Evolutionary conservation across 1,140 invertebrate species (phyloP).

Genomic region (Nasonia longicornis): DNA sequence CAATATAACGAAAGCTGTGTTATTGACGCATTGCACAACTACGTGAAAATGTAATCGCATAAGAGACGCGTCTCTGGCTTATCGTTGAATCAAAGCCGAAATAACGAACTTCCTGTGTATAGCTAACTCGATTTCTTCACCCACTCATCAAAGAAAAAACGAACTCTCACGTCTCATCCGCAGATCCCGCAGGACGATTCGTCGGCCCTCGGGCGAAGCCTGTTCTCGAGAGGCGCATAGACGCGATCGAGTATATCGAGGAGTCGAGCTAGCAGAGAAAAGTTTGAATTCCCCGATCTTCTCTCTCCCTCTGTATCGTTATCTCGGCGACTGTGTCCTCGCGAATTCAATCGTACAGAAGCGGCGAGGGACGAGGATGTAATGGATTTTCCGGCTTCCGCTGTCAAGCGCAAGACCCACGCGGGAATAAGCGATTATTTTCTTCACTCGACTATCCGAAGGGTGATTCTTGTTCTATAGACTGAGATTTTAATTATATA

Average conservation of each 20-base stretch:
- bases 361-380: background rate
- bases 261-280: background rate
- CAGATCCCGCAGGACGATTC: background rate
- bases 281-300: background rate
- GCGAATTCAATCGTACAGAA: background rate
- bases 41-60: background rate
- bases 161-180: background rate
- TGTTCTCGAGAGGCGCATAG: background rate
- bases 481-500: too few species aligned
- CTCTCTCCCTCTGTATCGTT: background rate
- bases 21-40: background rate
- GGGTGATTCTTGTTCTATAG: too few species aligned
- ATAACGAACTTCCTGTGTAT: background rate
- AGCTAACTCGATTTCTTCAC: background rate
- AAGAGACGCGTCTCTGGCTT: too few species aligned
- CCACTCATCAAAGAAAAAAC: background rate
- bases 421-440: background rate
- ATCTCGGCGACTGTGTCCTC: background rate
- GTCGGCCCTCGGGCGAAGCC: background rate
- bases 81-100: too few species aligned
- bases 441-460: background rate
- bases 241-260: background rate
- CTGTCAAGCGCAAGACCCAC: background rate
- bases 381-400: slow-evolving; percentile 28
- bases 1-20: background rate